Percentiles rank a stretch among this genome's conserved stretches.
Evolutionary conservation across 1,140 invertebrate species (phyloP).

Genomic region (Euschistus heros): DNA sequence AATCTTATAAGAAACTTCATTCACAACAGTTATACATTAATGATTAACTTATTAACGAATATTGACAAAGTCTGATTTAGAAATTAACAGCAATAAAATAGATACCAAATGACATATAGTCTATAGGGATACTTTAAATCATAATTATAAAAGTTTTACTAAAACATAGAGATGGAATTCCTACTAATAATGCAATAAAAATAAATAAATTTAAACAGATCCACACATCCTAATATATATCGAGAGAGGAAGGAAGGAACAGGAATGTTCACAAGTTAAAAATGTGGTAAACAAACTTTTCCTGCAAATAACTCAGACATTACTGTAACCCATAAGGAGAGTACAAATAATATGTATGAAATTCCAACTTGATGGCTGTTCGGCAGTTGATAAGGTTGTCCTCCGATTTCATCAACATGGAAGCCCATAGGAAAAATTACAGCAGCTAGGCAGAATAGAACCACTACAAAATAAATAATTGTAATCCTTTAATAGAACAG

Average conservation of each 20-base stretch:
- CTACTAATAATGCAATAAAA: too few species aligned
- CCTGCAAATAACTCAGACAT: slow-evolving; percentile 92
- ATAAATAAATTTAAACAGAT: not conserved
- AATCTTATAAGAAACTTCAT: too few species aligned
- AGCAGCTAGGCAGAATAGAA: slow-evolving; percentile 87
- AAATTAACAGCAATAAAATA: too few species aligned
- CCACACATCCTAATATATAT: not conserved
- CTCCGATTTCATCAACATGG: slow-evolving; percentile 88
- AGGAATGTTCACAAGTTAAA: slow-evolving; percentile 42
- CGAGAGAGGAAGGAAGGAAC: too few species aligned
- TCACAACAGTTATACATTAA: too few species aligned
- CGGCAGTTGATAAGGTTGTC: slow-evolving; percentile 87
- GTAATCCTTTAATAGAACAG: not conserved
- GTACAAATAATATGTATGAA: slow-evolving; percentile 89
- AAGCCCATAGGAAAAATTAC: slow-evolving; percentile 95
- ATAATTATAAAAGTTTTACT: too few species aligned
- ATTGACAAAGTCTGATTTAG: too few species aligned
- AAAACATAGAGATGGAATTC: too few species aligned
- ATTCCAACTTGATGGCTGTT: slow-evolving; percentile 92
- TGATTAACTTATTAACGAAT: too few species aligned
- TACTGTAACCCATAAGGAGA: slow-evolving; percentile 91
- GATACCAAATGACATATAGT: too few species aligned
- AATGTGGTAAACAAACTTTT: slow-evolving; percentile 93
- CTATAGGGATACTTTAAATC: too few species aligned
- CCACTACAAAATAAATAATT: slow-evolving; percentile 55